Evolutionary conservation across 2,797 vertebrate species (phyloP), one percentile per base, ranked within the genome.

Genomic region (Anguilla pacifica): DNA sequence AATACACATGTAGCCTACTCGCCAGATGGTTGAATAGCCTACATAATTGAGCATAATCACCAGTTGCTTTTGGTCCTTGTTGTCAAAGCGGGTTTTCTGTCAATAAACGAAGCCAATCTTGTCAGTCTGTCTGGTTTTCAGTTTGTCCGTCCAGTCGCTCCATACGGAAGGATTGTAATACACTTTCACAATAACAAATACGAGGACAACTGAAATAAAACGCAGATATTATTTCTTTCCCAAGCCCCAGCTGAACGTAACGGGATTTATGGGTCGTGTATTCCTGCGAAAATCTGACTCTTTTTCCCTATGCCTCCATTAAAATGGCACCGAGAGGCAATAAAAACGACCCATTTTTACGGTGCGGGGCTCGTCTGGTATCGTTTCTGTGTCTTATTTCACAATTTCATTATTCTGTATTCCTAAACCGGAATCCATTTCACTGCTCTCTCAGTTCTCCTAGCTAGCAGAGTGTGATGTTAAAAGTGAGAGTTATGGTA

Each of bases 61-160:
- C 83, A 84, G 83, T 84, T 84, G 83, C 83, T 84, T 59, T 84
- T 1, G 25, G 83, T 55, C 53, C 83, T 59, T 35, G 49, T n/a
- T 28, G 79, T 82, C 79, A 59, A 57, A 84, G 31, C 6, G 51
- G 83, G 13, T 55, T 55, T 84, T 84, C 51, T 31, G 83, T 57
- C n/a, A 17, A 6, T 35, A 53, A 31, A 35, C 15, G 7, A 31
- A 55, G 83, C 53, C 83, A 84, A 84, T 51, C 51, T 55, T 15
- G 51, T 84, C 83, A 55, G 28, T 57, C 22, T 57, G 83, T 84
- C 83, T 4, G 83, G 53, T 57, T 84, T 57, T n/a, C 53, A 11
- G 83, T 84, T 31, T 57, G 83, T 84, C 83, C 53, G 28, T 19
- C 46, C 3, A 31, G 28, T 28, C 53, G 83, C 83, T 59, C 83